phyloP scores from a whole-genome alignment of 2,797 vertebrate species.

The Chaunax sp. region DNA sequence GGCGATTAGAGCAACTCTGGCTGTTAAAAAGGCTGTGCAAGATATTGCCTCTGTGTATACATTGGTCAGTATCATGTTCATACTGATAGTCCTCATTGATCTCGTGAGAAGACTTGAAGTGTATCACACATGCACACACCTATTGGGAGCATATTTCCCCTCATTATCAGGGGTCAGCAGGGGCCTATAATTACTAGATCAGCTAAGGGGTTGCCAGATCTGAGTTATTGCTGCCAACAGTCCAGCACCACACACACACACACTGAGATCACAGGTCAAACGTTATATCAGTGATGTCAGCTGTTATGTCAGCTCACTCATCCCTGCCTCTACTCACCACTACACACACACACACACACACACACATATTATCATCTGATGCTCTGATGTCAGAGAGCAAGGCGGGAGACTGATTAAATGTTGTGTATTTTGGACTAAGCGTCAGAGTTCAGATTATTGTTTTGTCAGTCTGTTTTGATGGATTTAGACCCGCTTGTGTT shows the following conservation, averaged over 20 bases:
- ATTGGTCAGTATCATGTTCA: constrained; percentile 22
- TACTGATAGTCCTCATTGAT: constrained; percentile 48
- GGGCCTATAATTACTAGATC: constrained; percentile 45
- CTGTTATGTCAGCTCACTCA: constrained; percentile 52
- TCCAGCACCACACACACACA: constrained; percentile 46
- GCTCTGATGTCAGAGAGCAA: constrained; percentile 36
- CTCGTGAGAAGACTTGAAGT: constrained; percentile 13
- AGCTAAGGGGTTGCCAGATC: constrained; percentile 54
- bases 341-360: constrained; percentile 18
- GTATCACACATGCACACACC: constrained; percentile 32
- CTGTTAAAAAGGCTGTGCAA: constrained; percentile 20
- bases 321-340: constrained; percentile 25
- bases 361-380: constrained; percentile 24
- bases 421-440: constrained; percentile 34
- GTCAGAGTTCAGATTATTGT: constrained; percentile 4
- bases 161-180: constrained; percentile 42
- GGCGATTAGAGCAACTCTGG: constrained; percentile 20
- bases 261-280: constrained; percentile 40
- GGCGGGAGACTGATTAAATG: constrained; percentile 9
- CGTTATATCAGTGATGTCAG: constrained; percentile 63
- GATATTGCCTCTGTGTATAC: constrained; percentile 21
- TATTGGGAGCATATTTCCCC: constrained; percentile 48
- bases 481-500: constrained; percentile 6
- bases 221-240: constrained; percentile 46
- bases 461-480: constrained; percentile 17